Percentiles rank a stretch among this genome's conserved stretches.
These are phyloP conservation scores for Andricus quercusramuli DNA, from an alignment of 2,888 invertebrate species.

Conservation along the genomic window DNA sequence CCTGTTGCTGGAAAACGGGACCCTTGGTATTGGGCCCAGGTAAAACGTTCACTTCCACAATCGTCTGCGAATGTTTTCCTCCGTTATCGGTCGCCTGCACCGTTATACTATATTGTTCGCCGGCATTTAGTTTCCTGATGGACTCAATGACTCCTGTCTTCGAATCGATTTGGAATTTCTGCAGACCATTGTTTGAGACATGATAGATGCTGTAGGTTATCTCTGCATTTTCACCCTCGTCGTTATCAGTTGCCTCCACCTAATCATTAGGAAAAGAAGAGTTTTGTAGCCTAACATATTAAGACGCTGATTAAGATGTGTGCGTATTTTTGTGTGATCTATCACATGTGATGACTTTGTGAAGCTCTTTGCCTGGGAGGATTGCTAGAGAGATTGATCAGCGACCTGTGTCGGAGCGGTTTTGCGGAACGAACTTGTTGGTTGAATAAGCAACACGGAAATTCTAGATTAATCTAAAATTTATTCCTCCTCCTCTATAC, in stretches of 20 bases:
- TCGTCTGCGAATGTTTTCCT: conserved; percentile 90
- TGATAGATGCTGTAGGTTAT: conserved; percentile 92
- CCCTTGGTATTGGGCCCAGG: conserved; percentile 91
- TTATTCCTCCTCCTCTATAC: too few species aligned
- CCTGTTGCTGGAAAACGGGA: conserved; percentile 89
- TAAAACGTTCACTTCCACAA: conserved; percentile 90
- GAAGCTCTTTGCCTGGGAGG: too few species aligned
- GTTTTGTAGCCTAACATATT: too few species aligned
- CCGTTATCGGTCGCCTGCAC: conserved; percentile 90
- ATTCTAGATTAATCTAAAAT: too few species aligned
- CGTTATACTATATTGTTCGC: conserved; percentile 93
- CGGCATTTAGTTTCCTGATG: conserved; percentile 89
- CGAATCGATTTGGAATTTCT: conserved; percentile 91
- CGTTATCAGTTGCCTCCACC: conserved; percentile 91
- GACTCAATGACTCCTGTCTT: conserved; percentile 89
- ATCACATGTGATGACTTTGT: too few species aligned
- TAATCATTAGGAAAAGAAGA: conserved; percentile 61
- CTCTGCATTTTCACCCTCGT: conserved; percentile 91
- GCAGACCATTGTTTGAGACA: conserved; percentile 93
- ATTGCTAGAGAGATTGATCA: too few species aligned
- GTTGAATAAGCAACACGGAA: too few species aligned
- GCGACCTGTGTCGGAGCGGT: too few species aligned
- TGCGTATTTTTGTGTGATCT: too few species aligned
- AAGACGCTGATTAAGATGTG: too few species aligned
- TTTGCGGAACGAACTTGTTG: too few species aligned